phyloP scores from a whole-genome alignment of 1,140 invertebrate genomes.

The Palaemon carinicauda region DNA sequence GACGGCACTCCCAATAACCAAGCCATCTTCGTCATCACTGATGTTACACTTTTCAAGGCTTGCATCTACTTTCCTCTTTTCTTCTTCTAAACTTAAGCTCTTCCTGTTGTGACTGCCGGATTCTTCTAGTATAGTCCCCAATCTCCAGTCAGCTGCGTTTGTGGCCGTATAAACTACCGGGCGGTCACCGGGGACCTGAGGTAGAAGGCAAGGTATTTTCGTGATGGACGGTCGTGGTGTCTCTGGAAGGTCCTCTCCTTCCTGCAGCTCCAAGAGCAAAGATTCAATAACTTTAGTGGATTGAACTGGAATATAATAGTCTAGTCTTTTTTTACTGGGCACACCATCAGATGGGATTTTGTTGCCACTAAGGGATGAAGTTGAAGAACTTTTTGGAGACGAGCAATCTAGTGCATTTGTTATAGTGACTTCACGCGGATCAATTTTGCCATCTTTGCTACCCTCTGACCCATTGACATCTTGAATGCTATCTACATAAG shows the following conservation, averaged over 20 bases:
- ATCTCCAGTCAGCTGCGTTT: slow-evolving; percentile 37
- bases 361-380: too few species aligned
- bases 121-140: slow-evolving; percentile 31
- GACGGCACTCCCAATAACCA: slow-evolving; percentile 33
- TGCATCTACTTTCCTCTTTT: not conserved
- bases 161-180: slow-evolving; percentile 39
- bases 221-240: not conserved
- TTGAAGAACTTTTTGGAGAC: not conserved
- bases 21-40: slow-evolving; percentile 33
- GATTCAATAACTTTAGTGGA: slow-evolving; percentile 35
- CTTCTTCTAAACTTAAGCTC: not conserved
- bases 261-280: slow-evolving; percentile 15
- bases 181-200: not conserved
- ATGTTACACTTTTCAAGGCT: slow-evolving; percentile 10
- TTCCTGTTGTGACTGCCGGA: not conserved
- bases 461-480: not conserved
- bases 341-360: not conserved
- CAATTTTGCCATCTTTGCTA: not conserved
- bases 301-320: not conserved
- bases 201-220: not conserved
- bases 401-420: not conserved
- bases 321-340: not conserved
- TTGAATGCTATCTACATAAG: not conserved
- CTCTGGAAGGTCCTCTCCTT: not conserved
- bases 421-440: not conserved